Conservation (phyloP, 2,888 invertebrate species). For the Nipponacmea schrenckii region DNA sequence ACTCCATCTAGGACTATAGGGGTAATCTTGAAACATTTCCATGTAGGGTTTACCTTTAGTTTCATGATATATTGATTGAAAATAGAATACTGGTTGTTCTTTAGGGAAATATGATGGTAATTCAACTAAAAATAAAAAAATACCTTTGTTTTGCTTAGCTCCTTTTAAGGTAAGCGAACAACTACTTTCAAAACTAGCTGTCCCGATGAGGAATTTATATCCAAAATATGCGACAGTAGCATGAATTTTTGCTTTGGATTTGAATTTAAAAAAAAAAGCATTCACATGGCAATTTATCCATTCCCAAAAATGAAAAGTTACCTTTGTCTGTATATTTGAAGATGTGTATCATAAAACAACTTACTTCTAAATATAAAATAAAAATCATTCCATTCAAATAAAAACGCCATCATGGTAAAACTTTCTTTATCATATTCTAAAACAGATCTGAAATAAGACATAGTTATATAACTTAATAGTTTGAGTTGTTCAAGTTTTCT, state of each 20-base stretch:
- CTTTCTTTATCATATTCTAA: conserved; percentile 71
- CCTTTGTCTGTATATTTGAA: too few relatives aligned
- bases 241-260: too few relatives aligned
- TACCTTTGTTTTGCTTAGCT: not conserved
- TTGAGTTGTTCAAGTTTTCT: too few relatives aligned
- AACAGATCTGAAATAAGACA: conserved; percentile 60
- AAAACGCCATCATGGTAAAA: conserved; percentile 71
- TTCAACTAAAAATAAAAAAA: conserved; percentile 65
- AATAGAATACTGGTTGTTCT: conserved; percentile 63
- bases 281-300: too few relatives aligned
- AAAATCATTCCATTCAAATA: conserved; percentile 75
- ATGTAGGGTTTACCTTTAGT: conserved; percentile 68
- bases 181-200: not conserved
- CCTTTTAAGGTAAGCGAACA: not conserved
- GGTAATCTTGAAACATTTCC: conserved; percentile 56
- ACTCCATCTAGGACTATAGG: conserved; percentile 68
- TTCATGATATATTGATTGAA: conserved; percentile 69
- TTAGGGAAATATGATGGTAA: conserved; percentile 65
- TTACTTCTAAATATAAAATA: conserved; percentile 74
- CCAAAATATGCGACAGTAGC: not conserved
- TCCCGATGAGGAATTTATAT: not conserved
- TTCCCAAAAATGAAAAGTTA: too few relatives aligned
- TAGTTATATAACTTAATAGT: too few relatives aligned
- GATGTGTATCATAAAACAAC: conserved; percentile 20
- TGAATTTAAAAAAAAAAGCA: too few relatives aligned